Conservation (phyloP, 1,140 invertebrate species). For the Belonocnema kinseyi region DNA sequence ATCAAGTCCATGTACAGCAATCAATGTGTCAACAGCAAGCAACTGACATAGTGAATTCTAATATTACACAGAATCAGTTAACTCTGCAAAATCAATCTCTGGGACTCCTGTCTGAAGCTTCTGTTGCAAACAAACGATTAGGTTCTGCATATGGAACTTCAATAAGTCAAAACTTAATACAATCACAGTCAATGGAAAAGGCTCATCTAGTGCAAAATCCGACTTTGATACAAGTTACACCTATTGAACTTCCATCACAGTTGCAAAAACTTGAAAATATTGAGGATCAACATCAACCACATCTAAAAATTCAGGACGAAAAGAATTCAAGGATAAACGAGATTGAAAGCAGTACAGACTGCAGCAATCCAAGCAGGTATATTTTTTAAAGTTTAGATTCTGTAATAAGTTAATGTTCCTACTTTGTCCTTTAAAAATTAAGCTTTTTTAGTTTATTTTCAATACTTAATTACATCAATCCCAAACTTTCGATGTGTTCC, state of each 20-base stretch:
- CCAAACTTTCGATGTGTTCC: too few species aligned
- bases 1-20: slow-evolving; percentile 50
- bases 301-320: slow-evolving; percentile 63
- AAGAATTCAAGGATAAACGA: slow-evolving; percentile 57
- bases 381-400: too few species aligned
- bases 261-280: slow-evolving; percentile 56
- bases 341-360: slow-evolving; percentile 60
- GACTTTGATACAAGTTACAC: slow-evolving; percentile 51
- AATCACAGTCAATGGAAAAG: slow-evolving; percentile 60
- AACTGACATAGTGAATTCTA: slow-evolving; percentile 53
- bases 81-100: slow-evolving; percentile 54
- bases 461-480: too few species aligned
- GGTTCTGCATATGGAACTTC: slow-evolving; percentile 52
- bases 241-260: slow-evolving; percentile 52
- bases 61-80: slow-evolving; percentile 50
- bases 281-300: slow-evolving; percentile 61
- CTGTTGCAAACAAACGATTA: slow-evolving; percentile 60
- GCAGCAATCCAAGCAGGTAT: slow-evolving; percentile 60
- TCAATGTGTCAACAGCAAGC: slow-evolving; percentile 45
- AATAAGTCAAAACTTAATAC: slow-evolving; percentile 53
- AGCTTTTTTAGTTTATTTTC: too few species aligned
- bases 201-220: slow-evolving; percentile 54
- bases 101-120: slow-evolving; percentile 50
- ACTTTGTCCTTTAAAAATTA: too few species aligned
- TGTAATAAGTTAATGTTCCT: too few species aligned